These are phyloP conservation scores for Porites evermanni DNA, from an alignment of 92 coral and sea anemone genomes.

Conservation along the genomic window DNA sequence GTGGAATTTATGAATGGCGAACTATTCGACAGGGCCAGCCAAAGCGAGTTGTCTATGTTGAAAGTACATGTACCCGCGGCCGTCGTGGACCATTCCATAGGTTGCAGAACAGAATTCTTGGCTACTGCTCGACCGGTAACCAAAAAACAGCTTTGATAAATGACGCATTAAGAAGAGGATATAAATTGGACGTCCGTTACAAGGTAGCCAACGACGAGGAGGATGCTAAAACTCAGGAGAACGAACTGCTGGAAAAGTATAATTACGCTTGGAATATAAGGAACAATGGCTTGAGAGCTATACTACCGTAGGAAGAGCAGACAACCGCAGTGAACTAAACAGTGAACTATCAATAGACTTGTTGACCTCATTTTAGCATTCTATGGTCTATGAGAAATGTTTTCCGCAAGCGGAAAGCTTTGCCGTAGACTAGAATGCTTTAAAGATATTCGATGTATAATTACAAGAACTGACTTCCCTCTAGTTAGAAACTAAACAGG, in stretches of 20 bases:
- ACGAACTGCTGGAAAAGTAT: constrained; percentile 24
- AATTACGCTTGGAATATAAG: constrained; percentile 70
- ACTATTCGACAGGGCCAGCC: constrained; percentile 31
- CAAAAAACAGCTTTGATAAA: constrained; percentile 54
- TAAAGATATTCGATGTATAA: no score
- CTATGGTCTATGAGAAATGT: no score
- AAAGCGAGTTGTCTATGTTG: constrained; percentile 64
- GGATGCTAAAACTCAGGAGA: constrained; percentile 13
- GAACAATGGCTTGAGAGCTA: constrained; percentile 3
- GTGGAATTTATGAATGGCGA: constrained; percentile 80
- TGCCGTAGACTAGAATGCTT: no score
- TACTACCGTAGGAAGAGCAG: no score
- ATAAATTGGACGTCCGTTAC: constrained; percentile 68
- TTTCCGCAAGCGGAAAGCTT: no score
- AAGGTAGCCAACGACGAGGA: constrained; percentile 6
- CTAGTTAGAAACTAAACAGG: no score
- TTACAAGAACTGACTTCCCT: no score
- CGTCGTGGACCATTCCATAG: not conserved
- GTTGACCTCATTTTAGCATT: no score
- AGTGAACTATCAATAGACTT: no score
- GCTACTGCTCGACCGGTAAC: constrained; percentile 54
- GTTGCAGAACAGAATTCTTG: constrained; percentile 32
- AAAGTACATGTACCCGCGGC: constrained; percentile 64
- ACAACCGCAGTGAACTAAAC: no score
- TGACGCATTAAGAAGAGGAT: constrained; percentile 50